Evolutionary conservation across 1,140 invertebrate species (phyloP).

Genomic region (Zophobas morio): DNA sequence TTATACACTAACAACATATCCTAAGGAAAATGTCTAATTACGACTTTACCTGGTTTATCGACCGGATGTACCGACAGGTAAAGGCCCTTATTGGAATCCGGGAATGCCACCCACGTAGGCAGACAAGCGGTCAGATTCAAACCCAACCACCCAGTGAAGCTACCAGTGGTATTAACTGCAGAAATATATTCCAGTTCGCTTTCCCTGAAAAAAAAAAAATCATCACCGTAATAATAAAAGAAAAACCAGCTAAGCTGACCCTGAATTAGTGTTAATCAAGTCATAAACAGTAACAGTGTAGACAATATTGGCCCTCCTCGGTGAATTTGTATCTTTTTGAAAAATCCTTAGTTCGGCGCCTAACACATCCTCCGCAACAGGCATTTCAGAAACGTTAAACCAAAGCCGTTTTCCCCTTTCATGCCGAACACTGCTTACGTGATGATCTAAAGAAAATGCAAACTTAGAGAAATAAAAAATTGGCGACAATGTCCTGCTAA

Average conservation of each 20-base stretch:
- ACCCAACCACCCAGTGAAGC: slow-evolving; percentile 82
- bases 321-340: slow-evolving; percentile 70
- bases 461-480: too few relatives aligned
- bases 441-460: slow-evolving; percentile 71
- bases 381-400: slow-evolving; percentile 92
- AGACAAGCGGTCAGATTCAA: slow-evolving; percentile 84
- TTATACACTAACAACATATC: too few relatives aligned
- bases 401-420: slow-evolving; percentile 89
- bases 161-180: slow-evolving; percentile 75
- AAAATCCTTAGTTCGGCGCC: slow-evolving; percentile 90
- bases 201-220: slow-evolving; percentile 69
- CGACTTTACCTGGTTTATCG: slow-evolving; percentile 74
- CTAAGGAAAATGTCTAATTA: too few relatives aligned
- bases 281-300: slow-evolving; percentile 74
- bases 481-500: background rate
- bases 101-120: slow-evolving; percentile 82
- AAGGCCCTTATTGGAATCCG: slow-evolving; percentile 88
- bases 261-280: slow-evolving; percentile 72
- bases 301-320: slow-evolving; percentile 60
- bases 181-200: slow-evolving; percentile 78
- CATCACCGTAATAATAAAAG: slow-evolving; percentile 1
- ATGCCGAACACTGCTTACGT: slow-evolving; percentile 81
- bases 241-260: slow-evolving; percentile 65
- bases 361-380: slow-evolving; percentile 83
- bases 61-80: slow-evolving; percentile 86